A percentile compares a stretch with the other conserved stretches of the same genome.
These are phyloP conservation scores for Telmatochromis sp. DNA, from an alignment of 2,113 vertebrate species.

Conservation along the genomic window DNA sequence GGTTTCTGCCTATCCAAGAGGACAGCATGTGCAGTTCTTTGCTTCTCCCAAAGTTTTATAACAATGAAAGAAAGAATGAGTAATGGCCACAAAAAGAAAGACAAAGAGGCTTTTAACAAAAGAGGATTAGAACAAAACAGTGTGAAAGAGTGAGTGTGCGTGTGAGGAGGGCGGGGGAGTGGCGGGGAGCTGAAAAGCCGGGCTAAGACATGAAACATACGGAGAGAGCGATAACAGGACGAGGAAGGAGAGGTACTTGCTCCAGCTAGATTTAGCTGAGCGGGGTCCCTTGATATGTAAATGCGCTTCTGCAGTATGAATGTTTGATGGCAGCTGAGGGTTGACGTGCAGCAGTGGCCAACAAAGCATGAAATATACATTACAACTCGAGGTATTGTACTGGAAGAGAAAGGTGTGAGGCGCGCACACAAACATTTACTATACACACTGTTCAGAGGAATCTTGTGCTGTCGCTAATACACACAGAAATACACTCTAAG, in stretches of 20 bases:
- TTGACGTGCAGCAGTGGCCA: conserved; percentile 25
- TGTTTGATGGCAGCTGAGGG: conserved; percentile 54
- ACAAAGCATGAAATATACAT: conserved; percentile 64
- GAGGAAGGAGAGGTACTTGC: conserved; percentile 2
- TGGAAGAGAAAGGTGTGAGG: conserved; percentile 24
- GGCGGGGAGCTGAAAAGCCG: neutral
- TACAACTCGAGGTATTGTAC: conserved; percentile 32
- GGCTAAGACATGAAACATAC: conserved; percentile 32
- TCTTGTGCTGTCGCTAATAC: neutral
- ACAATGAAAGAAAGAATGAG: conserved; percentile 3
- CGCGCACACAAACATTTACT: neutral
- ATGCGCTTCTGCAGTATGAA: conserved; percentile 43
- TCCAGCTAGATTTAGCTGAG: conserved; percentile 23
- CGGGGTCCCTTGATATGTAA: conserved; percentile 56
- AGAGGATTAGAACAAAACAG: conserved; percentile 37
- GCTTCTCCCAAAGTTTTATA: neutral
- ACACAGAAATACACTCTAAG: neutral
- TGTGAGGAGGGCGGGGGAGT: neutral
- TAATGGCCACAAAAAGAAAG: conserved; percentile 10
- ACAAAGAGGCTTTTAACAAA: conserved; percentile 55
- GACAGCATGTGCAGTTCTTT: neutral
- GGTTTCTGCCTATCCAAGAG: neutral
- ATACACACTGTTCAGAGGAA: neutral
- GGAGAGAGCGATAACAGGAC: conserved; percentile 23
- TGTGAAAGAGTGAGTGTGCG: neutral